phyloP scores from a whole-genome alignment of 1,140 invertebrate genomes.

The Mercenaria mercenaria region DNA sequence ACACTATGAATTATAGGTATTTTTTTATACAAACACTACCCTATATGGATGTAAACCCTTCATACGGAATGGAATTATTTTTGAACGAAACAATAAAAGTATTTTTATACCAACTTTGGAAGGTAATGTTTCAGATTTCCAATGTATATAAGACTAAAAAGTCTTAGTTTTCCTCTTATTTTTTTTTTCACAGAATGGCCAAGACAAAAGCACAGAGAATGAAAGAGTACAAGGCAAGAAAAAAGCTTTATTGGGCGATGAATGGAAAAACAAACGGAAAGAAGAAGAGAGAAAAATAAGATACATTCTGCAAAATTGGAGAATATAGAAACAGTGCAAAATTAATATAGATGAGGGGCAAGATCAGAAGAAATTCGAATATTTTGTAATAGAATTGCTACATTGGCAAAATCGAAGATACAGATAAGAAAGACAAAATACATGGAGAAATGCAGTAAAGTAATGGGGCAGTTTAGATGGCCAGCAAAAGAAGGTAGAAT shows the following conservation, averaged over 20 bases:
- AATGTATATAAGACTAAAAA: not conserved
- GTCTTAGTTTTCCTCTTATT: not conserved
- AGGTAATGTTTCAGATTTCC: not conserved
- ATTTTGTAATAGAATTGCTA: conserved; percentile 34
- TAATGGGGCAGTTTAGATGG: too few species aligned
- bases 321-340: not conserved
- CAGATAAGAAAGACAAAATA: conserved; percentile 22
- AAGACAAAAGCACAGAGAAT: conserved; percentile 35
- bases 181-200: conserved; percentile 20
- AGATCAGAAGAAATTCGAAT: not conserved
- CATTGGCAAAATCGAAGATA: not conserved
- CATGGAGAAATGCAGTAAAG: too few species aligned
- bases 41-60: too few species aligned
- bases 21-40: not conserved
- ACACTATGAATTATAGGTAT: not conserved
- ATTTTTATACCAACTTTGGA: not conserved
- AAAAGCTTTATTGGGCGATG: conserved; percentile 35
- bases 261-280: conserved; percentile 36
- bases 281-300: conserved; percentile 2
- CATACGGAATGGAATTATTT: not conserved
- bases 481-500: too few species aligned
- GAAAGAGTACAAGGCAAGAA: conserved; percentile 30
- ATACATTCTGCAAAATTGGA: not conserved
- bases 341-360: not conserved
- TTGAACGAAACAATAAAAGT: not conserved